Conservation (phyloP, 2,113 vertebrate species). For the Pomatorhinus ruficollis region DNA sequence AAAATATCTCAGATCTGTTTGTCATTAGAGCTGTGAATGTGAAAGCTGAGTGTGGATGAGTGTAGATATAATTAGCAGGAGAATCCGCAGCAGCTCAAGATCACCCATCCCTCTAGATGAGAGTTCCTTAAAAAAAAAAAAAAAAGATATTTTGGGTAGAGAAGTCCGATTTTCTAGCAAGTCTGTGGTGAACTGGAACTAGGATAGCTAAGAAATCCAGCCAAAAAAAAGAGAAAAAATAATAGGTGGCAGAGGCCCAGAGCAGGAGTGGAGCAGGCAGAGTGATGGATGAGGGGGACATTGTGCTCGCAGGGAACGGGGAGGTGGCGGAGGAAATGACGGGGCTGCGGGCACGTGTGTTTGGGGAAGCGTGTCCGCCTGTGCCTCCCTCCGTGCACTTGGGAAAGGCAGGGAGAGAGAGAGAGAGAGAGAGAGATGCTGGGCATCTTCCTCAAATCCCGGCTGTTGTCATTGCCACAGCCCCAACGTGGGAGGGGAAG, state of each 20-base stretch:
- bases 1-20: constrained; percentile 11
- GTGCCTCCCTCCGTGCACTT: not conserved
- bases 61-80: not conserved
- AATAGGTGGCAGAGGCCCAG: not conserved
- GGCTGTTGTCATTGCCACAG: not conserved
- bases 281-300: not conserved
- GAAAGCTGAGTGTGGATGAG: not conserved
- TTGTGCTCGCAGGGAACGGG: not conserved
- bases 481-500: not conserved
- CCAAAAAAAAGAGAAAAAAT: not conserved
- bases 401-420: not conserved
- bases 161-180: not conserved
- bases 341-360: not conserved
- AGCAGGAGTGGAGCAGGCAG: not conserved
- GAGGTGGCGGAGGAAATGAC: not conserved
- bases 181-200: not conserved
- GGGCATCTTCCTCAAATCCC: not conserved
- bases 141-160: not conserved
- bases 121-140: not conserved
- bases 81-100: not conserved
- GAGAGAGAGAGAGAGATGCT: not conserved
- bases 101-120: not conserved
- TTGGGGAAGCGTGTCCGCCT: not conserved
- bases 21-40: not conserved
- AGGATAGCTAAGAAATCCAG: not conserved